Base-by-base conservation (phyloP, 2,797 vertebrate genomes). In the Fistularia commersonii region DNA sequence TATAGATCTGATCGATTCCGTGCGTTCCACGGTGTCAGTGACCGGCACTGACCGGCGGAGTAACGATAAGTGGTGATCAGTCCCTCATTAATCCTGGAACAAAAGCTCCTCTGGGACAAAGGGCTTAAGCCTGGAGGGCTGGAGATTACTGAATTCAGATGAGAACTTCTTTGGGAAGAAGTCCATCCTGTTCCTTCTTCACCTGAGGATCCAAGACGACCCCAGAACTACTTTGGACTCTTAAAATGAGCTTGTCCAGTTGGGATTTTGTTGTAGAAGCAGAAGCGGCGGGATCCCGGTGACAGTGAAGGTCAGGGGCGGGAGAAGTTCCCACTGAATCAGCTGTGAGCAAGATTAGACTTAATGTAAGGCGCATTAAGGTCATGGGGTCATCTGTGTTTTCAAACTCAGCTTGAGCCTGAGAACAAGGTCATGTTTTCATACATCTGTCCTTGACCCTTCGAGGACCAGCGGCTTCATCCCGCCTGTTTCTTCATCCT, bases 11-110 rank as follows among this genome's bases (percentile, higher is more conserved):
- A 23, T 23, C 23, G 4, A 23, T 23, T 23, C 2, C 4, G 23
- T 23, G 23, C 4, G 23, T 23, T 23, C 23, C 23, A 4, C 2
- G 23, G 23, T 23, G 23, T 23, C 23, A 4, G 23, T 23, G n/a
- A n/a, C n/a, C 23, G 23, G 4, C 23, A 74, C 32, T 72, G 56
- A 73, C 70, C 43, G 66, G 51, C 45, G 76, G 5, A 58, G 53
- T 60, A 61, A 66, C 84, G 76, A 81, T 78, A 67, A 74, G 62
- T 70, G 44, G 62, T 51, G 48, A 23, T 39, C 73, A 72, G 83
- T 84, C 79, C 76, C 51, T 44, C 55, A 48, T 48, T 88, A 87
- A 88, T 88, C 83, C 79, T 80, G 39, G 69, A 55, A 69, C 75
- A 80, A 74, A 66, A 69, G 61, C 51, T 76, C 51, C 39, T 75